A percentile compares a stretch with the other conserved stretches of the same genome.
phyloP scores from a whole-genome alignment of 2,113 vertebrate genomes.

The Poeciliopsis prolifica region DNA sequence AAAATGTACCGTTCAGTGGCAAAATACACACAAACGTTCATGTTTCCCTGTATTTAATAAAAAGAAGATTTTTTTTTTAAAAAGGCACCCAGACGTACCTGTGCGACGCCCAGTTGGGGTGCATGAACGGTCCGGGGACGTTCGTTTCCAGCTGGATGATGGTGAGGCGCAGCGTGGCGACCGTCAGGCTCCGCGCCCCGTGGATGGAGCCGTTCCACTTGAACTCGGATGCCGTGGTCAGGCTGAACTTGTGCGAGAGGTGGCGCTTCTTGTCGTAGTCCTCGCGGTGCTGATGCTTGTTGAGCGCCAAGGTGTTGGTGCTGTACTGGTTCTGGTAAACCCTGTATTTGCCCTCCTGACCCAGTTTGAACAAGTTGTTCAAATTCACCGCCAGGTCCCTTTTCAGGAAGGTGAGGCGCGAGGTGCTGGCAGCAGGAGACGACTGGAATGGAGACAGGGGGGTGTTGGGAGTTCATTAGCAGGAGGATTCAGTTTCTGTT shows the following conservation, averaged over 20 bases:
- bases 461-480: background rate
- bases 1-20: background rate
- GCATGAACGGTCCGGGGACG: constrained; percentile 93
- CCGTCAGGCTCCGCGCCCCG: constrained; percentile 91
- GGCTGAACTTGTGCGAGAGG: constrained; percentile 96
- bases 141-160: constrained; percentile 97
- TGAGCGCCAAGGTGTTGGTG: constrained; percentile 94
- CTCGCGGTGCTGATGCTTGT: constrained; percentile 98
- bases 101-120: constrained; percentile 98
- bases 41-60: background rate
- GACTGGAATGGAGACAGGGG: constrained; percentile 43
- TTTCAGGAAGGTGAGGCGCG: constrained; percentile 73
- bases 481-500: background rate
- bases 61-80: background rate
- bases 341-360: constrained; percentile 97
- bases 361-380: constrained; percentile 90
- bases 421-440: constrained; percentile 23
- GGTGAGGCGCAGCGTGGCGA: constrained; percentile 93
- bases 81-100: constrained; percentile 79
- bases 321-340: constrained; percentile 98
- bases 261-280: constrained; percentile 97
- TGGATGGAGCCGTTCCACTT: constrained; percentile 98
- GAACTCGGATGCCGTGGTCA: constrained; percentile 94
- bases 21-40: background rate
- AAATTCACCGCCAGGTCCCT: constrained; percentile 87